phyloP scores from a whole-genome alignment of 1,140 invertebrate genomes.

The Diabrotica virgifera region DNA sequence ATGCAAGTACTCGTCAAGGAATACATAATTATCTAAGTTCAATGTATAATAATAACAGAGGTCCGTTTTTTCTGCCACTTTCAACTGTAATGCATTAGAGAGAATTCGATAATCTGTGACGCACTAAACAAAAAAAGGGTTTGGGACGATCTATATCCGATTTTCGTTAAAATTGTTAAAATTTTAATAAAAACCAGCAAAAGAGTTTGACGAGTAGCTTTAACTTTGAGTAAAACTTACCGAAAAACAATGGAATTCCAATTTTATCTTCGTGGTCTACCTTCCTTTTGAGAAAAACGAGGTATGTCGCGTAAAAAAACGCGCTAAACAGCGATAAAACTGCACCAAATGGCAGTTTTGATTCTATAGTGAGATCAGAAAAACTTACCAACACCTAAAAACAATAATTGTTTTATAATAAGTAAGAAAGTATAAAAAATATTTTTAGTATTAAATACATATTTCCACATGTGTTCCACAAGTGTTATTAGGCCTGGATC shows the following conservation, averaged over 20 bases:
- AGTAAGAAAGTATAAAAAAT: not conserved
- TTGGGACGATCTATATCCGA: too few species aligned
- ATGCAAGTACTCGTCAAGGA: too few species aligned
- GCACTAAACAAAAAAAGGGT: too few species aligned
- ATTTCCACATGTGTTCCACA: too few species aligned
- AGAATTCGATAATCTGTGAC: too few species aligned
- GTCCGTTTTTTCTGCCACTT: too few species aligned
- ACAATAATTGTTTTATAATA: constrained; percentile 11
- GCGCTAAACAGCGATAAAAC: constrained; percentile 75
- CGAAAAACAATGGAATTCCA: constrained; percentile 89
- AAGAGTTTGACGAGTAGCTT: not conserved
- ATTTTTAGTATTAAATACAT: too few species aligned
- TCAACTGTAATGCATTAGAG: too few species aligned
- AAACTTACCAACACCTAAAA: constrained; percentile 67
- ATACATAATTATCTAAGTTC: too few species aligned
- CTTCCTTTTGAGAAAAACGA: constrained; percentile 77
- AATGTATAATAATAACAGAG: too few species aligned
- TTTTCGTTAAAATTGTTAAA: too few species aligned
- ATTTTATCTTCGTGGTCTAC: constrained; percentile 84
- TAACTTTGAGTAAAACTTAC: constrained; percentile 50
- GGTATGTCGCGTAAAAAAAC: constrained; percentile 79
- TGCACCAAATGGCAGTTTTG: constrained; percentile 67
- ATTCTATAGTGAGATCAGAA: constrained; percentile 61
- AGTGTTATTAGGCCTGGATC: too few species aligned
- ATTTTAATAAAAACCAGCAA: not conserved